Evolutionary conservation across 30 jellyfish, hydroid and myxozoan species (phyloP), one percentile per base, ranked within the genome.

Genomic region (Aurelia coerulea): DNA sequence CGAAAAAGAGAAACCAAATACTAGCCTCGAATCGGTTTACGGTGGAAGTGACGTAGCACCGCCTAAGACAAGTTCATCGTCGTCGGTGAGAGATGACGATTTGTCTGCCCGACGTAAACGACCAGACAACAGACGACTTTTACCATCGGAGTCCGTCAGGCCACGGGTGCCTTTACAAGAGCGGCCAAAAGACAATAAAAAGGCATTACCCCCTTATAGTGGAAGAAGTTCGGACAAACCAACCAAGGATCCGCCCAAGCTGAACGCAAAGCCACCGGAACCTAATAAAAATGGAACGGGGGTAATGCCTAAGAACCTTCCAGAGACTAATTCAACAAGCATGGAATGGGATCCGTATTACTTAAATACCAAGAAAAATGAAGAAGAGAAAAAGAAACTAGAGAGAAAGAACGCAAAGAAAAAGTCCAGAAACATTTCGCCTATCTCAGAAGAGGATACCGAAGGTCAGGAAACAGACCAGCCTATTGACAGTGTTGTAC

Each of bases 311-410:
- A 62, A 79, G 18, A 80, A 80, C 51, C 64, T 79, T 3, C 17
- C 91, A n/a, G 96, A 87, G 39, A 84, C 97, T 42, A 80, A 81
- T 41, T 73, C 97, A 41, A 71, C 89, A n/a, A 63, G 87, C 29
- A 95, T 95, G 99, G 99, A 95, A 62, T 95, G 99, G 99, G 99
- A 95, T 76, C 99, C 99, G 13, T 93, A 87, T 84, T 74, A 83
- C 62, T 86, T 90, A 63, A 82, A 88, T 66, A 87, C 96, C 0
- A 93, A 89, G 85, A 81, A 89, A 79, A 78, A 90, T 54, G 87
- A 86, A 58, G 94, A 81, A 72, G 90, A 78, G n/a, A 66, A 76
- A 49, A 77, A 84, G 42, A 71, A 65, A 65, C 76, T 75, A 3
- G 90, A 83, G 11, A 79, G 87, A 51, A 89, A 89, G 14, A 74